Evolutionary conservation across 2,888 invertebrate species (phyloP).

Genomic region (Byasa hedistus): DNA sequence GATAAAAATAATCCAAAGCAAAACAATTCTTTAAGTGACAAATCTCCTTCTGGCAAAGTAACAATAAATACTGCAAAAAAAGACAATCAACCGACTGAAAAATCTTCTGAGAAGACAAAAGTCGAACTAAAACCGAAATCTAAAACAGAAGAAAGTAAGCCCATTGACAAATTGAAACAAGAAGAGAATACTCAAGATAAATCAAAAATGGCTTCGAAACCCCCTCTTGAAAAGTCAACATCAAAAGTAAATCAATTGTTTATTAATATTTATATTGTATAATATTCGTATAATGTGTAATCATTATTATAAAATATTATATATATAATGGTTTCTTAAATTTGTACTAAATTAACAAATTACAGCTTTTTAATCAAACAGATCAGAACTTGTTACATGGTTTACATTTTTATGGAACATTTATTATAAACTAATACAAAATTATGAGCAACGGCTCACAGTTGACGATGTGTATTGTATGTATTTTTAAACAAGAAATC

Average conservation of each 20-base stretch:
- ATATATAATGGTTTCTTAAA: no score
- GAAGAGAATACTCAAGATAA: slow-evolving; percentile 48
- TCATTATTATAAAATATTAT: no score
- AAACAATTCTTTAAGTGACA: slow-evolving; percentile 39
- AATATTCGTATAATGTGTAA: no score
- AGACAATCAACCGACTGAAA: slow-evolving; percentile 32
- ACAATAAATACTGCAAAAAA: slow-evolving; percentile 41
- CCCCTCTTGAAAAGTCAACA: slow-evolving; percentile 64
- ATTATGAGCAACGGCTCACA: no score
- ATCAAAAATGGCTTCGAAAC: slow-evolving; percentile 71
- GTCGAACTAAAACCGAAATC: slow-evolving; percentile 20
- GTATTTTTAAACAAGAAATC: no score
- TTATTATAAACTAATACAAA: no score
- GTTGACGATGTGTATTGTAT: no score
- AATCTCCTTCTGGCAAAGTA: slow-evolving; percentile 46
- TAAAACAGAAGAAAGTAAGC: slow-evolving; percentile 42
- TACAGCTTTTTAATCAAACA: no score
- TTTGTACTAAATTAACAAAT: no score
- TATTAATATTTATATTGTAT: no score
- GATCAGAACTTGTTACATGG: no score
- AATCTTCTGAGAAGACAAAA: slow-evolving; percentile 29
- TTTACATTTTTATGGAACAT: no score
- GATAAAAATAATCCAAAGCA: slow-evolving; percentile 46
- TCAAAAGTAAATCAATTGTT: slow-evolving; percentile 55
- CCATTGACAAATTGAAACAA: slow-evolving; percentile 35